Conservation (phyloP, 1,140 invertebrate genomes). For the Harpegnathos saltator region DNA sequence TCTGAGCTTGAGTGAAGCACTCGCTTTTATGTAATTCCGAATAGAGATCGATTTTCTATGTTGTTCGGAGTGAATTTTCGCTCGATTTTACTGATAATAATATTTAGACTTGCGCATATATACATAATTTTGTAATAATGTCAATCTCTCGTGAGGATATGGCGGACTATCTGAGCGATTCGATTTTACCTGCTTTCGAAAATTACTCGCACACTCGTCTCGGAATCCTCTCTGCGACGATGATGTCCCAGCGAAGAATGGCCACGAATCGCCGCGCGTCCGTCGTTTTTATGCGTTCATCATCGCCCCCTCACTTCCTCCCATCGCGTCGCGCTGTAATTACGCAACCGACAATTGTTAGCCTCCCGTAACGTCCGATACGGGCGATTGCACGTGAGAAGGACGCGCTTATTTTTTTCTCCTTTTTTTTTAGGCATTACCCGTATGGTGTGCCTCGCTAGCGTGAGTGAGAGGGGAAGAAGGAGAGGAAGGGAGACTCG, state of each 20-base stretch:
- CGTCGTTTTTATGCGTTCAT: constrained; percentile 40
- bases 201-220: neutral
- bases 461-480: too few species aligned
- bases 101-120: too few species aligned
- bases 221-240: neutral
- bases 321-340: constrained; percentile 16
- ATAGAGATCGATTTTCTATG: too few species aligned
- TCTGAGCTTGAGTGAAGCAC: too few species aligned
- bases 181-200: constrained; percentile 15
- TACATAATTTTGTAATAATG: too few species aligned
- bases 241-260: neutral
- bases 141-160: too few species aligned
- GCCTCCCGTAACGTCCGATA: constrained; percentile 56
- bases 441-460: neutral
- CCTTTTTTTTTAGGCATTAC: constrained; percentile 8
- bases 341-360: constrained; percentile 58
- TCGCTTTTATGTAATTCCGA: too few species aligned
- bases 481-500: neutral
- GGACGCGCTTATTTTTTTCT: constrained; percentile 52
- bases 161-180: too few species aligned
- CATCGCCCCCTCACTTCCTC: neutral
- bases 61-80: too few species aligned
- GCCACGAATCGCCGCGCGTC: neutral
- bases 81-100: too few species aligned
- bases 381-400: constrained; percentile 59